Evolutionary conservation across 2,797 vertebrate species (phyloP).

Genomic region (Coracias cyanogaster): DNA sequence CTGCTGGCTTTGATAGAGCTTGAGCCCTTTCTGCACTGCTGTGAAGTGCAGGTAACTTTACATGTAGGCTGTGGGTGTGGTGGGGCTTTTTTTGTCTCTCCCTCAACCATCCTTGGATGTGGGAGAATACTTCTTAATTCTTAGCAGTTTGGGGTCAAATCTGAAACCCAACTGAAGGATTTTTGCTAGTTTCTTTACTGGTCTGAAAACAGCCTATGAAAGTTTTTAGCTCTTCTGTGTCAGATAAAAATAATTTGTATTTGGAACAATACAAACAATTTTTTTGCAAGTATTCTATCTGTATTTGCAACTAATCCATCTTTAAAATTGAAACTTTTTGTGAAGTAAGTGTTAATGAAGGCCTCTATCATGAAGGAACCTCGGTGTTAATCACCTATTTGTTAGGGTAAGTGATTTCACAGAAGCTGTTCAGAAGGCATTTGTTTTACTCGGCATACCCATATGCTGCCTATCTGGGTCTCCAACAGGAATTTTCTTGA

Average conservation of each 20-base stretch:
- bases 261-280: accelerated
- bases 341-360: not conserved
- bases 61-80: accelerated
- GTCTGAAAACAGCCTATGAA: not conserved
- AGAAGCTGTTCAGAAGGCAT: not conserved
- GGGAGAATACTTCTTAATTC: not conserved
- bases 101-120: not conserved
- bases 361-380: not conserved
- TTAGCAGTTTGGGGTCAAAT: not conserved
- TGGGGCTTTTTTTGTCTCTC: not conserved
- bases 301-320: not conserved
- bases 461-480: not conserved
- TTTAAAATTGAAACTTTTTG: not conserved
- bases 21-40: not conserved
- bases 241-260: not conserved
- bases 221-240: not conserved
- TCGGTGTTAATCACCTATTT: not conserved
- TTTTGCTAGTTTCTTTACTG: not conserved
- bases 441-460: not conserved
- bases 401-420: not conserved
- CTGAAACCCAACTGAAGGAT: not conserved
- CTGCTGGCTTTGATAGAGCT: not conserved
- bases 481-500: not conserved
- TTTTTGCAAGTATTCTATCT: not conserved
- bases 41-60: accelerated